phyloP scores from a whole-genome alignment of 2,888 invertebrate species.

The Petrophora chlorosata region DNA sequence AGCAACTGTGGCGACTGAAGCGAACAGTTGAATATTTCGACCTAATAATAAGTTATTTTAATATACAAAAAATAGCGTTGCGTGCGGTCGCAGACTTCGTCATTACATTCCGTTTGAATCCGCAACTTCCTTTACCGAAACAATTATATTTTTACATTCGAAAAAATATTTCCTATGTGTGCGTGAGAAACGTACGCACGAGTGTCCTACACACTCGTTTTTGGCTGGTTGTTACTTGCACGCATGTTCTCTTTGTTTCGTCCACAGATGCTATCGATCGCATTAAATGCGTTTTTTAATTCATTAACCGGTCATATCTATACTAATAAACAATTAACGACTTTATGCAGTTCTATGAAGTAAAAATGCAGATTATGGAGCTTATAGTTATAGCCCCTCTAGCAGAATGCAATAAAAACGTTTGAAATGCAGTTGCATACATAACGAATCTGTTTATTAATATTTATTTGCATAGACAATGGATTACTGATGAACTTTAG shows the following conservation, averaged over 20 bases:
- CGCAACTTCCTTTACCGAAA: slow-evolving; percentile 71
- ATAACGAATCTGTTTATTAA: slow-evolving; percentile 59
- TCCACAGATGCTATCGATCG: slow-evolving; percentile 58
- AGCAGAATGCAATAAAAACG: slow-evolving; percentile 47
- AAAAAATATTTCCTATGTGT: slow-evolving; percentile 51
- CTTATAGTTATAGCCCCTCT: slow-evolving; percentile 20
- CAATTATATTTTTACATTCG: slow-evolving; percentile 58
- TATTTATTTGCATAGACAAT: slow-evolving; percentile 74
- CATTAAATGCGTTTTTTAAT: slow-evolving; percentile 26
- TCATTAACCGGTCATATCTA: slow-evolving; percentile 28
- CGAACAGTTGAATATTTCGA: slow-evolving; percentile 46
- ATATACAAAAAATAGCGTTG: slow-evolving; percentile 39
- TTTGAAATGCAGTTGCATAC: slow-evolving; percentile 57
- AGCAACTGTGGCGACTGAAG: slow-evolving; percentile 48
- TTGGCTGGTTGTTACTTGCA: slow-evolving; percentile 51
- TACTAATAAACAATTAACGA: slow-evolving; percentile 20
- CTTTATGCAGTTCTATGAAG: slow-evolving; percentile 26
- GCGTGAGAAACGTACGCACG: slow-evolving; percentile 56
- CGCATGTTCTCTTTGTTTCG: slow-evolving; percentile 58
- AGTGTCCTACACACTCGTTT: slow-evolving; percentile 27
- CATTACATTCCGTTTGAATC: slow-evolving; percentile 64
- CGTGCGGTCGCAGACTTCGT: slow-evolving; percentile 57
- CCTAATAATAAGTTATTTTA: slow-evolving; percentile 45
- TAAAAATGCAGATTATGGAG: slow-evolving; percentile 25
- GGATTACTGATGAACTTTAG: slow-evolving; percentile 59